A percentile compares a stretch with the other conserved stretches of the same genome.
Conservation (phyloP, 2,113 vertebrate species). For the Alaudala cheleensis region DNA sequence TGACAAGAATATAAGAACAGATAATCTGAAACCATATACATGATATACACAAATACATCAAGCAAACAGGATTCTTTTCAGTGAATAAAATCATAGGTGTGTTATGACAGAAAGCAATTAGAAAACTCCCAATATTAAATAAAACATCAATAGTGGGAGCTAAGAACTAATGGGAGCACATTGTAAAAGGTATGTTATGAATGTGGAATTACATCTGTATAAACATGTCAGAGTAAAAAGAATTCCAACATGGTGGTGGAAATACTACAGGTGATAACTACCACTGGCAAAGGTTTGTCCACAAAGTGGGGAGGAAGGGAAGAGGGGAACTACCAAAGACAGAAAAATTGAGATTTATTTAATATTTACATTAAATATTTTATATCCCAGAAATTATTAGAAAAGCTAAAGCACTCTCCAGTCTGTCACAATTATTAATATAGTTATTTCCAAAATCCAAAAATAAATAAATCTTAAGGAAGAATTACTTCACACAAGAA, state of each 20-base stretch:
- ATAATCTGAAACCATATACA: neutral
- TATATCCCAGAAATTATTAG: neutral
- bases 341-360: neutral
- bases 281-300: neutral
- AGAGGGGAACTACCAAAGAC: neutral
- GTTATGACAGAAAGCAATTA: neutral
- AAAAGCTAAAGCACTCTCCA: neutral
- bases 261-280: neutral
- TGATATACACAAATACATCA: neutral
- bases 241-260: neutral
- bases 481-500: neutral
- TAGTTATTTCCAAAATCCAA: neutral
- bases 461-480: neutral
- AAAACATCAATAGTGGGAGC: neutral
- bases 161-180: neutral
- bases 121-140: neutral
- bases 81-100: neutral
- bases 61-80: neutral
- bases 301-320: neutral
- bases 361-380: neutral
- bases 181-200: neutral
- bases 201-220: neutral
- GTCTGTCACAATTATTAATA: neutral
- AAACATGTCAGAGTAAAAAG: neutral
- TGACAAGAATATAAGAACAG: neutral